Conservation (phyloP, 2,888 invertebrate genomes). For the Synergus gifuensis region DNA sequence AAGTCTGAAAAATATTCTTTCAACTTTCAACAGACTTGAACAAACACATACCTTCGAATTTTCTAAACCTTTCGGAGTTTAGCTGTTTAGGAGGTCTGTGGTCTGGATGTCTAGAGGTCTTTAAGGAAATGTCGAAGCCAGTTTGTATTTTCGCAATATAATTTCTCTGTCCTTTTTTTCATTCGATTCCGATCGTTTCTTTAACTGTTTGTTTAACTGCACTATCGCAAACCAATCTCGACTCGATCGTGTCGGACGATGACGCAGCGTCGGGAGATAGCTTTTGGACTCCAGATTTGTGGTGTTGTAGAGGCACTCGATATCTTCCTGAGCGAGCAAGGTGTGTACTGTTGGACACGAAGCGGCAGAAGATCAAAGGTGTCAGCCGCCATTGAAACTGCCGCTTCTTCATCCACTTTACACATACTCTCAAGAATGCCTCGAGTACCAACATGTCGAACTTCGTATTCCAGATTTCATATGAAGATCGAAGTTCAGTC, state of each 20-base stretch:
- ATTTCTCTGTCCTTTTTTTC: constrained; percentile 22
- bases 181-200: constrained; percentile 42
- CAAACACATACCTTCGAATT: not conserved
- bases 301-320: constrained; percentile 40
- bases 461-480: constrained; percentile 44
- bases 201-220: constrained; percentile 43
- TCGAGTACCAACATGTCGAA: constrained; percentile 45
- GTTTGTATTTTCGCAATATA: constrained; percentile 36
- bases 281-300: constrained; percentile 42
- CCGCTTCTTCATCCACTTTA: constrained; percentile 49
- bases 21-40: not conserved
- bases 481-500: constrained; percentile 38
- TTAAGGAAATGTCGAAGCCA: constrained; percentile 35
- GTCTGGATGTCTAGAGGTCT: not conserved
- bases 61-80: not conserved
- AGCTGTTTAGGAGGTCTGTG: not conserved
- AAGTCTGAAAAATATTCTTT: not conserved
- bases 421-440: constrained; percentile 42
- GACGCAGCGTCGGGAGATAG: constrained; percentile 39
- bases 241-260: constrained; percentile 35
- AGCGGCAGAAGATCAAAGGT: constrained; percentile 48
- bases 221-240: constrained; percentile 39
- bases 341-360: constrained; percentile 47
- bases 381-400: constrained; percentile 44
- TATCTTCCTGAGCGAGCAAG: constrained; percentile 41